Conservation (phyloP, 2,888 invertebrate genomes). For the Noctua comes region DNA sequence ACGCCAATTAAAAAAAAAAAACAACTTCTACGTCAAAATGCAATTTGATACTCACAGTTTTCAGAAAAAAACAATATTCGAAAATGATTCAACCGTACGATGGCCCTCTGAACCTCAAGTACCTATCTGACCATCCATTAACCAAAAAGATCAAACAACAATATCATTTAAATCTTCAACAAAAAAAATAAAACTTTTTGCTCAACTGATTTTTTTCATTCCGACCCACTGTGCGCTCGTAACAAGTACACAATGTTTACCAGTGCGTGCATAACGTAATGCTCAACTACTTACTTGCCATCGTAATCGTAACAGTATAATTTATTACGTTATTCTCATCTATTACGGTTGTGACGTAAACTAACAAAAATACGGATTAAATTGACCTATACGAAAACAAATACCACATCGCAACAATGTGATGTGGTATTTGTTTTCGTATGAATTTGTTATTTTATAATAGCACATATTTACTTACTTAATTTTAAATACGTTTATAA, state of each 20-base stretch:
- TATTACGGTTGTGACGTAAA: conserved; percentile 13
- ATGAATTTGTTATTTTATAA: not conserved
- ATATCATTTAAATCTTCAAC: not conserved
- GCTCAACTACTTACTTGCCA: conserved; percentile 5
- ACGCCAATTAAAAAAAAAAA: not conserved
- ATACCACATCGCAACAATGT: no score
- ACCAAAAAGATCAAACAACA: not conserved
- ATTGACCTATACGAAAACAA: not conserved
- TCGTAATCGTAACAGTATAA: conserved; percentile 23
- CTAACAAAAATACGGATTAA: not conserved
- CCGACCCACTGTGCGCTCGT: conserved; percentile 16
- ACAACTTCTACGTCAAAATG: not conserved
- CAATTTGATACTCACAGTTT: not conserved
- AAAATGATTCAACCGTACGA: no score
- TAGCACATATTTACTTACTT: not conserved
- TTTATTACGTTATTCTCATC: conserved; percentile 27
- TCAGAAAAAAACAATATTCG: no score
- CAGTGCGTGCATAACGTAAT: conserved; percentile 50
- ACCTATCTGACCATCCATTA: not conserved
- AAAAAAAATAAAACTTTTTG: not conserved
- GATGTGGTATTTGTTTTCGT: no score
- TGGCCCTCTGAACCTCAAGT: not conserved
- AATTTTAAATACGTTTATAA: not conserved
- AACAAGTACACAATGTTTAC: conserved; percentile 27
- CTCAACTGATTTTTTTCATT: not conserved